Conservation (phyloP, 1,140 invertebrate species). For the Ostrea edulis region DNA sequence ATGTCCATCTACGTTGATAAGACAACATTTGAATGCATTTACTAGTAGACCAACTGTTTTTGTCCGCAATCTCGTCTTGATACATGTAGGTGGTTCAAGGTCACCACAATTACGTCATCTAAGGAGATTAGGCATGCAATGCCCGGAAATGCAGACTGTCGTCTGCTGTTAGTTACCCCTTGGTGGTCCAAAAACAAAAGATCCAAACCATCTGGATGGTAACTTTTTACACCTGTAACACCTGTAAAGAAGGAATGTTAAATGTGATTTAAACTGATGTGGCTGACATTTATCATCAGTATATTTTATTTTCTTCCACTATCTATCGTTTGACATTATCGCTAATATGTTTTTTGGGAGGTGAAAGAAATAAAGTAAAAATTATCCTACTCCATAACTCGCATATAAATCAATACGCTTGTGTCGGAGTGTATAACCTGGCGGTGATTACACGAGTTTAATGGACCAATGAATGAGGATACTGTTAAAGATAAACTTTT, state of each 20-base stretch:
- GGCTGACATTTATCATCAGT: background rate
- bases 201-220: slow-evolving; percentile 1
- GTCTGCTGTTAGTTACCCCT: background rate
- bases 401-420: background rate
- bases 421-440: background rate
- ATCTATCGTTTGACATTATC: background rate
- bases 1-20: background rate
- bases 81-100: slow-evolving; percentile 24
- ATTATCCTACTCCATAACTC: background rate
- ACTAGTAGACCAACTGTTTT: background rate
- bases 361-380: background rate
- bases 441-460: background rate
- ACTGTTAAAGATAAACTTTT: too few relatives aligned
- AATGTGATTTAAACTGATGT: background rate
- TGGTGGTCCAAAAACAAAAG: slow-evolving; percentile 9
- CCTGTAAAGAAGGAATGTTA: background rate
- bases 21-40: background rate
- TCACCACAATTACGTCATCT: slow-evolving; percentile 18
- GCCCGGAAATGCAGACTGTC: slow-evolving; percentile 16
- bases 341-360: background rate
- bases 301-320: background rate
- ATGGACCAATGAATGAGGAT: too few relatives aligned
- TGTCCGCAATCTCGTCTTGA: slow-evolving; percentile 15
- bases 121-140: background rate
- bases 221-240: slow-evolving; percentile 11